Conservation (phyloP, 1,140 invertebrate genomes). For the Zaprionus gabonicus region DNA sequence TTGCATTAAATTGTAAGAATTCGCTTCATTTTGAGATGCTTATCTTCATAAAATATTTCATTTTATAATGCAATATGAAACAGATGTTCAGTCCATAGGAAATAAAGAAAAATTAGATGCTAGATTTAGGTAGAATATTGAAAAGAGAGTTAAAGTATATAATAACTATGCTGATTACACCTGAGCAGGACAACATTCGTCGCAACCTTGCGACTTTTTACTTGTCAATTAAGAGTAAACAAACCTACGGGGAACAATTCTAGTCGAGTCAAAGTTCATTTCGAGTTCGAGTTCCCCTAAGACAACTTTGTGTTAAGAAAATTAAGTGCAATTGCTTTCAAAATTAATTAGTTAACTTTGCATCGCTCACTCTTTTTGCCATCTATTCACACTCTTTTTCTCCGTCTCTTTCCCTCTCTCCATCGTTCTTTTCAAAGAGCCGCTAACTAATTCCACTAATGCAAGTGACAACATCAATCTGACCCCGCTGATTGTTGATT, state of each 20-base stretch:
- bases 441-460: conserved; percentile 73
- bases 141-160: background rate
- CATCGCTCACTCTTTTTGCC: background rate
- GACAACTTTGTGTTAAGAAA: conserved; percentile 37
- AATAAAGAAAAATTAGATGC: background rate
- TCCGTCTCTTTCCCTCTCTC: background rate
- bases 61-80: background rate
- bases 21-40: no score
- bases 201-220: background rate
- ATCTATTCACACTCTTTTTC: background rate
- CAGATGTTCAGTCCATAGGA: background rate
- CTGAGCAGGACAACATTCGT: background rate
- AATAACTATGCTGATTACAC: background rate
- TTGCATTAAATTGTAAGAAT: background rate
- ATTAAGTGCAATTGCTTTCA: conserved; percentile 57
- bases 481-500: conserved; percentile 56
- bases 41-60: background rate
- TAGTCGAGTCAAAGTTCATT: conserved; percentile 21
- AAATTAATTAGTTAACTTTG: conserved; percentile 72
- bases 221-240: background rate
- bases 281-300: conserved; percentile 15
- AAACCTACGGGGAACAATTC: background rate
- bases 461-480: conserved; percentile 66
- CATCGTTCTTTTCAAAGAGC: background rate
- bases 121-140: no score